Conservation (phyloP, 2,888 invertebrate species). For the Acronicta leporina region DNA sequence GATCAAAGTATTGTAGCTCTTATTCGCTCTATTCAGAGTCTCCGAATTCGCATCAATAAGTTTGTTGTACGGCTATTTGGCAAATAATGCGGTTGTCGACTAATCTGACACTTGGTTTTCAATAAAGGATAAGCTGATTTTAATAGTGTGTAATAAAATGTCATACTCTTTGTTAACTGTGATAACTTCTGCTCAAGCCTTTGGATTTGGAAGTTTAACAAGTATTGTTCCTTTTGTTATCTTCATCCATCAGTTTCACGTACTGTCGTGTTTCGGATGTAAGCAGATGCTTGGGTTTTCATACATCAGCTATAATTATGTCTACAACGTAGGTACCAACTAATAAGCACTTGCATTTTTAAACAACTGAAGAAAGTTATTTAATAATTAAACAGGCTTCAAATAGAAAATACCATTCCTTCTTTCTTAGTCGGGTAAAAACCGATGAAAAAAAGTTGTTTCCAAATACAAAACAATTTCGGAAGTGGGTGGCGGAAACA, state of each 20-base stretch:
- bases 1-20: slow-evolving; percentile 32
- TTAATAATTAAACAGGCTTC: too few species aligned
- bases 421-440: too few species aligned
- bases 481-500: too few species aligned
- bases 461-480: too few species aligned
- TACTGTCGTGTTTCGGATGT: not conserved
- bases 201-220: not conserved
- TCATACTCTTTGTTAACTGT: slow-evolving; percentile 22
- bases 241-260: not conserved
- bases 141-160: slow-evolving; percentile 52
- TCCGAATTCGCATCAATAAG: slow-evolving; percentile 2
- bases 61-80: slow-evolving; percentile 51
- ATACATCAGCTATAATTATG: too few species aligned
- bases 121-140: slow-evolving; percentile 61
- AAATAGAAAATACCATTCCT: too few species aligned
- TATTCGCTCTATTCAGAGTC: slow-evolving; percentile 15
- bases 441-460: too few species aligned
- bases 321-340: too few species aligned
- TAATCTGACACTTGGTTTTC: slow-evolving; percentile 71
- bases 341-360: too few species aligned
- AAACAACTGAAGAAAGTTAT: too few species aligned
- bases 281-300: not conserved
- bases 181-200: slow-evolving; percentile 16
- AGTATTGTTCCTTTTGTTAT: not conserved
- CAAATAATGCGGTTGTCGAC: slow-evolving; percentile 68